Evolutionary conservation across 2,113 vertebrate genomes (phyloP).

Genomic region (human): DNA sequence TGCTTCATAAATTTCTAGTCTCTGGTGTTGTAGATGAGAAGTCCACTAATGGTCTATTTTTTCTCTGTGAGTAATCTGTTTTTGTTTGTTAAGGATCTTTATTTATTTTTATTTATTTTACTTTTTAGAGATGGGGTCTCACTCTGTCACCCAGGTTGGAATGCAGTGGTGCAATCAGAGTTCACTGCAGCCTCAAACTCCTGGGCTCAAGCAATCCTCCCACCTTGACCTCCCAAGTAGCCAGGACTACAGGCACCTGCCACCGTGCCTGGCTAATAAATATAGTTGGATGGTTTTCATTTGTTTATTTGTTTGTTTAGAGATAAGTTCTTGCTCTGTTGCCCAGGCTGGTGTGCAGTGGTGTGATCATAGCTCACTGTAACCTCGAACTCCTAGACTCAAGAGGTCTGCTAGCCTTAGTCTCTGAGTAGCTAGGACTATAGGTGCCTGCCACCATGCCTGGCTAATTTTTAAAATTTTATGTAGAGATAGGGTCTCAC

Average conservation of each 20-base stretch:
- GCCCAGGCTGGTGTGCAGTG: neutral
- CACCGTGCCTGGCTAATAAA: neutral
- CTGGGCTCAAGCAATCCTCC: neutral
- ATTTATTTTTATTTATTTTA: neutral
- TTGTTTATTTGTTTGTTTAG: neutral
- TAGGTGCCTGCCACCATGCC: too few species aligned
- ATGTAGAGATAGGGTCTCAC: neutral
- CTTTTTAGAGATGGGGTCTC: neutral
- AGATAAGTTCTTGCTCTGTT: neutral
- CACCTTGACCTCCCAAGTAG: neutral
- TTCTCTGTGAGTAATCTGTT: neutral
- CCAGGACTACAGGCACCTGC: neutral
- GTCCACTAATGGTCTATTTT: neutral
- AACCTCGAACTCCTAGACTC: neutral
- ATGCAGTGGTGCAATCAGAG: neutral
- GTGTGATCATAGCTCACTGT: too few species aligned
- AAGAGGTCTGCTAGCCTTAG: neutral
- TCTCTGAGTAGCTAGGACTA: too few species aligned
- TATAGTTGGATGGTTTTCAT: neutral
- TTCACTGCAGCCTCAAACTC: neutral
- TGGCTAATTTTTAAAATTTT: neutral
- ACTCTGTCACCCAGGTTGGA: neutral
- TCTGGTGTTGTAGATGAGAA: neutral
- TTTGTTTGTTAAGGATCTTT: neutral
- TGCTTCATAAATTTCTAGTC: neutral